These are phyloP conservation scores for Erpetoichthys calabaricus DNA, from an alignment of 2,797 vertebrate genomes.

Conservation along the genomic window DNA sequence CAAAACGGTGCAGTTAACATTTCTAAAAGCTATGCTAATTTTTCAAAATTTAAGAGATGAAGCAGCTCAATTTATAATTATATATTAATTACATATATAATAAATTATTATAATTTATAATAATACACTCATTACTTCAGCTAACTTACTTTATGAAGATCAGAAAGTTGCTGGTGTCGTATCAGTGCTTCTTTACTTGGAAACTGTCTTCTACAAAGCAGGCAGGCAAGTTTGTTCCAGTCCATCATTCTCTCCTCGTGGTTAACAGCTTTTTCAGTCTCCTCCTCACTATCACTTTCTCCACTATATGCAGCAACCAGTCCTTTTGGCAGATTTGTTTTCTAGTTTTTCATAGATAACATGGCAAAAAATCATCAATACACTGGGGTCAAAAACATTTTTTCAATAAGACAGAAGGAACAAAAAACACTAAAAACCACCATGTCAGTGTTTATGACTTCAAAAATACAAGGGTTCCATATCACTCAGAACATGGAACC, in stretches of 20 bases:
- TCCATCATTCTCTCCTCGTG: conserved; percentile 67
- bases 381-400: neutral
- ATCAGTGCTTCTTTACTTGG: conserved; percentile 81
- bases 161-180: conserved; percentile 80
- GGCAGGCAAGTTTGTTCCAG: conserved; percentile 79
- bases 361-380: too few relatives aligned
- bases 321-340: conserved; percentile 43
- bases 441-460: too few relatives aligned
- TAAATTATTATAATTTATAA: too few relatives aligned
- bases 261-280: conserved; percentile 55
- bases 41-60: too few relatives aligned
- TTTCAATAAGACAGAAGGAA: neutral
- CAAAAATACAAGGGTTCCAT: too few relatives aligned
- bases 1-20: too few relatives aligned
- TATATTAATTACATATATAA: too few relatives aligned
- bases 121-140: too few relatives aligned
- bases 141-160: conserved; percentile 56
- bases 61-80: too few relatives aligned
- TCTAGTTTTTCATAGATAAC: conserved; percentile 2
- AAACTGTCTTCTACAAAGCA: conserved; percentile 79
- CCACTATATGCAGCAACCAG: conserved; percentile 70
- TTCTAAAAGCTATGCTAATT: too few relatives aligned
- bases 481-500: too few relatives aligned
- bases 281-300: conserved; percentile 75
- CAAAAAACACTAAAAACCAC: neutral